Conservation (phyloP, 2,888 invertebrate genomes). For the Caenorhabditis becei region DNA sequence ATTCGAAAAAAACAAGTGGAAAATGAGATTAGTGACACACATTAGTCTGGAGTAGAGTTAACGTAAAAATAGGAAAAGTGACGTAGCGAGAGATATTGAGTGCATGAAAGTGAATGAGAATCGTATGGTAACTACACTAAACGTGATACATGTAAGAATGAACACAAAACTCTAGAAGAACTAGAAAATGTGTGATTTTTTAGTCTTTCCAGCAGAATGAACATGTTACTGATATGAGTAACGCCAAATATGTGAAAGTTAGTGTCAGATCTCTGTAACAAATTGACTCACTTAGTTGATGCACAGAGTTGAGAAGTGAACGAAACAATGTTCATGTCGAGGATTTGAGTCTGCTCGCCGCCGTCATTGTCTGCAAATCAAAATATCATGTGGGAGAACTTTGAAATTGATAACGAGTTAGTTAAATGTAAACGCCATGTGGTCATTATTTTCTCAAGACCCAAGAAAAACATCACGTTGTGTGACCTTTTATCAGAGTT, state of each 20-base stretch:
- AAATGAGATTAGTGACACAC: neutral
- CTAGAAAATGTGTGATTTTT: too few relatives aligned
- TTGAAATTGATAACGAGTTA: constrained; percentile 37
- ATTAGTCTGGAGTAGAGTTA: neutral
- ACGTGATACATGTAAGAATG: too few relatives aligned
- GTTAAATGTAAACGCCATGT: constrained; percentile 9
- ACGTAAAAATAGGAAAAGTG: neutral
- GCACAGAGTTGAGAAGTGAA: constrained; percentile 64
- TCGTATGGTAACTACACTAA: too few relatives aligned
- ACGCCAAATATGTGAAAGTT: neutral
- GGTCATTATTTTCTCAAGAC: neutral
- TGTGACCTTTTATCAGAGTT: too few relatives aligned
- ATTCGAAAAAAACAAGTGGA: neutral
- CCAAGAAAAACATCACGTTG: neutral
- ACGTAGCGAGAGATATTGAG: neutral
- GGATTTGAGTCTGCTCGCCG: constrained; percentile 42
- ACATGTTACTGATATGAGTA: neutral
- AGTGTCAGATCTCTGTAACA: constrained; percentile 3
- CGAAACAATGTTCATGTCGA: constrained; percentile 62
- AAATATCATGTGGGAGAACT: constrained; percentile 18
- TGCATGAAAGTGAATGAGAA: too few relatives aligned
- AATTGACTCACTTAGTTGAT: constrained; percentile 50
- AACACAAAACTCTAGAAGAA: too few relatives aligned
- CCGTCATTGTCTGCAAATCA: constrained; percentile 54
- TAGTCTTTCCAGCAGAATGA: too few relatives aligned